A percentile compares a stretch with the other conserved stretches of the same genome.
phyloP scores from a whole-genome alignment of 1,140 invertebrate genomes.

The Drosophila lacertosa region DNA sequence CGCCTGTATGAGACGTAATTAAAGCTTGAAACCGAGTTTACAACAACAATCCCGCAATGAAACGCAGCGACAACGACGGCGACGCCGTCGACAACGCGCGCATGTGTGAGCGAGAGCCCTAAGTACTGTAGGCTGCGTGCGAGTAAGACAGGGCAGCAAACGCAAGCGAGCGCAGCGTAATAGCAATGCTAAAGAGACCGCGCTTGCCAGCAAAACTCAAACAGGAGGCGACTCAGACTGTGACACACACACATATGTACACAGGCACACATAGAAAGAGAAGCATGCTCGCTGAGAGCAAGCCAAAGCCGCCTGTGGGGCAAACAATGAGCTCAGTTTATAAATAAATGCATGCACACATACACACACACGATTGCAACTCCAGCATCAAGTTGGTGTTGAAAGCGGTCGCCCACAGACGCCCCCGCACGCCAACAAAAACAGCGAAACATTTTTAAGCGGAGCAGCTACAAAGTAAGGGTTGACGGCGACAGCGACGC shows the following conservation, averaged over 20 bases:
- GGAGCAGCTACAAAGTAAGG: slow-evolving; percentile 71
- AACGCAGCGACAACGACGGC: slow-evolving; percentile 30
- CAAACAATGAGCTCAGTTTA: slow-evolving; percentile 76
- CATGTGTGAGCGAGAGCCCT: slow-evolving; percentile 54
- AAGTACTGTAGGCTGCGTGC: slow-evolving; percentile 14
- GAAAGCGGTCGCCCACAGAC: slow-evolving; percentile 14
- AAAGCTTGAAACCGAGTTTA: slow-evolving; percentile 83
- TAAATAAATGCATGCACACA: slow-evolving; percentile 66
- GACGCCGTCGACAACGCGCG: slow-evolving; percentile 28
- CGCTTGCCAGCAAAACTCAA: slow-evolving; percentile 15
- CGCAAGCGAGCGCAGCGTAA: background rate
- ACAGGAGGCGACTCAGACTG: slow-evolving; percentile 37
- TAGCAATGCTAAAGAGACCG: slow-evolving; percentile 12
- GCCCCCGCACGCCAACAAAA: slow-evolving; percentile 3
- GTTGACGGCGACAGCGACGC: slow-evolving; percentile 52
- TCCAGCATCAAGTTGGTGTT: slow-evolving; percentile 48
- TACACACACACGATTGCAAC: slow-evolving; percentile 34
- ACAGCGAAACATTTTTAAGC: slow-evolving; percentile 42
- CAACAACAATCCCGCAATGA: slow-evolving; percentile 68
- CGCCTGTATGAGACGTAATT: slow-evolving; percentile 67
- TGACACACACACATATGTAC: slow-evolving; percentile 21
- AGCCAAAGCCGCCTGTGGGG: slow-evolving; percentile 51
- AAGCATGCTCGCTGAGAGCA: slow-evolving; percentile 15
- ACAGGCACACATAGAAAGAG: slow-evolving; percentile 2
- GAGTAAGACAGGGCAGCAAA: slow-evolving; percentile 26